phyloP scores from a whole-genome alignment of 2,797 vertebrate species.

The Streptopelia turtur region DNA sequence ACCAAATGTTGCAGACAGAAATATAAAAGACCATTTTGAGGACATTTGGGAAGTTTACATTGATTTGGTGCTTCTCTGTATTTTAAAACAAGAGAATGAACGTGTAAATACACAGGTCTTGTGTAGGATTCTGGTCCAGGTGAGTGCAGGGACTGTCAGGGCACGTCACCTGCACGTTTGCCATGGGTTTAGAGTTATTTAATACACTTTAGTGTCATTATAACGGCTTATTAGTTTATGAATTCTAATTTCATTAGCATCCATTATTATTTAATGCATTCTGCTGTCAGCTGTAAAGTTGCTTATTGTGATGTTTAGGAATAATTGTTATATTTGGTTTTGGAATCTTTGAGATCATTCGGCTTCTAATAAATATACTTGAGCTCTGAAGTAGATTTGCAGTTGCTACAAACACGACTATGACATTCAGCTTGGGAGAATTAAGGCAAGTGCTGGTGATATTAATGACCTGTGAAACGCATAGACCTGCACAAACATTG shows the following conservation, averaged over 20 bases:
- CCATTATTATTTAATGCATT: neutral
- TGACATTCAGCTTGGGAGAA: neutral
- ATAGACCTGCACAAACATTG: accelerated
- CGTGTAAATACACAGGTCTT: neutral
- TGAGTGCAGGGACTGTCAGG: neutral
- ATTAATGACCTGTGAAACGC: neutral
- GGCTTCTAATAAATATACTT: neutral
- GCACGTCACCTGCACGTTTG: neutral
- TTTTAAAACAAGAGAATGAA: neutral
- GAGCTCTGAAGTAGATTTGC: neutral
- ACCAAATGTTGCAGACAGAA: neutral
- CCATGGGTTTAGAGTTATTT: neutral
- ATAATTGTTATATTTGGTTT: neutral
- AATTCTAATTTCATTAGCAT: neutral
- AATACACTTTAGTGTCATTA: neutral
- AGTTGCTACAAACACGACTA: neutral
- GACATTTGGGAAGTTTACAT: neutral
- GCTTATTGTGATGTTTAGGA: neutral
- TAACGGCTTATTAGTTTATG: neutral
- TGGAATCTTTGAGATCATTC: neutral
- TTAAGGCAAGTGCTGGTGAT: neutral
- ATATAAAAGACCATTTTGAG: neutral
- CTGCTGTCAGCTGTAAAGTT: neutral
- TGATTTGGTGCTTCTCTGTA: neutral
- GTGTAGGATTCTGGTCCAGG: neutral